Base-by-base conservation (phyloP, 2,113 vertebrate genomes). In the Sinocyclocheilus anophthalmus region DNA sequence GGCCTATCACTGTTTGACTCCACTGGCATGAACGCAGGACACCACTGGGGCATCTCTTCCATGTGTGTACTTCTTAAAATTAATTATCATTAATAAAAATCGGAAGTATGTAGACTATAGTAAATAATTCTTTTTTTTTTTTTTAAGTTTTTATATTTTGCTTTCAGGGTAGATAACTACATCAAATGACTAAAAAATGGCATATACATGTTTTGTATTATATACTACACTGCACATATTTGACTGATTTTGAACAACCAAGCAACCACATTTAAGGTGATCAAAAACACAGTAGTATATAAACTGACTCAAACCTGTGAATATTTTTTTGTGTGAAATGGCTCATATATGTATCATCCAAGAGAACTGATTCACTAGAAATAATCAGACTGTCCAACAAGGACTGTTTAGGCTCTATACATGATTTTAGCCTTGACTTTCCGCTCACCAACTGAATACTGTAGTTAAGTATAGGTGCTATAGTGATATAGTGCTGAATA, bases 41-140 rank as follows among this genome's bases (percentile, higher is more conserved):
- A 92, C 85, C 98, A 99, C 90, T 99, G 98, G 97, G 98, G 98
- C 42, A 95, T 99, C 57, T 93, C 98, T 0, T 88, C 93, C 90
- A 91, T 96, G 98, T 99, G 92, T 93, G 97, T 96, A 53, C 11
- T 80, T 61, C 33, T 80, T 10, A n/a, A 57, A 61, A 39, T 37
- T 8, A 11, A 42, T 72, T 0, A 42, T 11, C 33, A 39, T 33
- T 42, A 39, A 72, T 39, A 1, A 2, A 37, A 39, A 22, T 22
- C 10, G 11, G 8, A 22, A 22, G 69, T 11, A 39, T 8, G 8
- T 70, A 39, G 8, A 11, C 33, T 39, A 30, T 16, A 67, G 12
- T 67, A 13, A 59, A 20, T 12, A 69, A 69, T 18, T 0, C n/a
- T 26, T 26, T 26, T 26, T 30, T 30, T 2, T 30, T 30, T 30